These are phyloP conservation scores for Xestia ashworthii DNA, from an alignment of 2,888 invertebrate genomes.

Conservation along the genomic window DNA sequence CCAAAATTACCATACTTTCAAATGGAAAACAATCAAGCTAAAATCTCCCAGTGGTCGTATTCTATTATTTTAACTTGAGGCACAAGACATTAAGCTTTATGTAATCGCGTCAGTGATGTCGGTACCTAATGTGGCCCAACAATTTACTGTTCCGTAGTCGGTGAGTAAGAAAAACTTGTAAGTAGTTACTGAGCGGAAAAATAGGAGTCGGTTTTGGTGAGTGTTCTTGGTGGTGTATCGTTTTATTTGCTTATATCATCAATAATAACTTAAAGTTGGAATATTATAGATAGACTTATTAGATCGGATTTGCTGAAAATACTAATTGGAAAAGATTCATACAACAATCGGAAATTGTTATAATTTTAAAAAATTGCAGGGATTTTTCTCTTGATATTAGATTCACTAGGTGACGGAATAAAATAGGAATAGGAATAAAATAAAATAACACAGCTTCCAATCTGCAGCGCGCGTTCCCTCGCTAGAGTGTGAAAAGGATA, in stretches of 20 bases:
- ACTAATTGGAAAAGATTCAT: neutral
- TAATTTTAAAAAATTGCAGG: neutral
- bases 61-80: slow-evolving; percentile 41
- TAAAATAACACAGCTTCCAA: neutral
- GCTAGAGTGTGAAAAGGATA: no score
- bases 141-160: slow-evolving; percentile 15
- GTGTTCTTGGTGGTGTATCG: neutral
- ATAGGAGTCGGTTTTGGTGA: neutral
- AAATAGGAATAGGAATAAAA: neutral
- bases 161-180: slow-evolving; percentile 16
- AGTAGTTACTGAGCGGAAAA: neutral
- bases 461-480: no score
- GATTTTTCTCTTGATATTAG: neutral
- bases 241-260: neutral
- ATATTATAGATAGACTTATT: neutral
- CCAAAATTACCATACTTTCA: slow-evolving; percentile 35
- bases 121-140: slow-evolving; percentile 39
- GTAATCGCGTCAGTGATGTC: slow-evolving; percentile 15
- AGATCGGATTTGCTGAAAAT: neutral
- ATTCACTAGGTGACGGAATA: neutral
- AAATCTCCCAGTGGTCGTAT: slow-evolving; percentile 40
- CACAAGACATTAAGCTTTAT: slow-evolving; percentile 45
- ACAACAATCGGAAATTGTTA: neutral
- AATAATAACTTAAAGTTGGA: neutral
- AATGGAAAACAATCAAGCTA: slow-evolving; percentile 50